phyloP scores from a whole-genome alignment of 2,797 vertebrate genomes.

The Thamnophis elegans region DNA sequence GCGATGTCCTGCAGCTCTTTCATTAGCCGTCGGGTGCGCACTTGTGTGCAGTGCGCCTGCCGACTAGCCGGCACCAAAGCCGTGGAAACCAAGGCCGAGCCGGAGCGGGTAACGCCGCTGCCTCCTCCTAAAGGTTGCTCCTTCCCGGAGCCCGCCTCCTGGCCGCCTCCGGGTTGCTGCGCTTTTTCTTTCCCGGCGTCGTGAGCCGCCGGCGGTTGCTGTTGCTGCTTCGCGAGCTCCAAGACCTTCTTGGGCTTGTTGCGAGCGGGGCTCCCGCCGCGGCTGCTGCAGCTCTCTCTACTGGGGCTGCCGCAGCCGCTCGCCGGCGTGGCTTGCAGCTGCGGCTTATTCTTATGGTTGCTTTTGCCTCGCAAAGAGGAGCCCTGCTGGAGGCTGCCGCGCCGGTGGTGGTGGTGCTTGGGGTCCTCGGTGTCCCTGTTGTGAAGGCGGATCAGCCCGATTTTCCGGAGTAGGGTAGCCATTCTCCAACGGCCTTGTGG shows the following conservation, averaged over 20 bases:
- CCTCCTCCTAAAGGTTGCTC: constrained; percentile 24
- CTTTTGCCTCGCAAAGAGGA: constrained; percentile 87
- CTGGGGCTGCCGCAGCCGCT: constrained; percentile 66
- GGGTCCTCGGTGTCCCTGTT: constrained; percentile 97
- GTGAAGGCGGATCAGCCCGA: constrained; percentile 97
- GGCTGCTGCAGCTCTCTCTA: constrained; percentile 63
- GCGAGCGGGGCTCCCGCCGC: constrained; percentile 61
- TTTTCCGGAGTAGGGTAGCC: constrained; percentile 97
- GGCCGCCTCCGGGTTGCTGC: constrained; percentile 54
- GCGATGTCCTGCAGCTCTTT: constrained; percentile 99
- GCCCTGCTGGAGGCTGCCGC: constrained; percentile 75
- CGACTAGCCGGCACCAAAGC: constrained; percentile 84
- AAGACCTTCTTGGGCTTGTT: constrained; percentile 77
- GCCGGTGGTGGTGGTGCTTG: constrained; percentile 87
- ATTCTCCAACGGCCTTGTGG: constrained; percentile 68
- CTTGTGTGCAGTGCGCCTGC: constrained; percentile 96
- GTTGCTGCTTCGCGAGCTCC: constrained; percentile 77
- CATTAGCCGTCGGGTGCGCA: constrained; percentile 95
- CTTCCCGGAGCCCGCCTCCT: constrained; percentile 22
- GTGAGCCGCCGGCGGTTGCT: constrained; percentile 62
- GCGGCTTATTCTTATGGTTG: constrained; percentile 80
- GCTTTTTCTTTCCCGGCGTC: constrained; percentile 49
- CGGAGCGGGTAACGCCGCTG: constrained; percentile 48
- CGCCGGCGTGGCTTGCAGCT: constrained; percentile 27
- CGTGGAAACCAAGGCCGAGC: constrained; percentile 51